Evolutionary conservation across 2,113 vertebrate species (phyloP), one percentile per base, ranked within the genome.

Genomic region (Cyprinus carpio): DNA sequence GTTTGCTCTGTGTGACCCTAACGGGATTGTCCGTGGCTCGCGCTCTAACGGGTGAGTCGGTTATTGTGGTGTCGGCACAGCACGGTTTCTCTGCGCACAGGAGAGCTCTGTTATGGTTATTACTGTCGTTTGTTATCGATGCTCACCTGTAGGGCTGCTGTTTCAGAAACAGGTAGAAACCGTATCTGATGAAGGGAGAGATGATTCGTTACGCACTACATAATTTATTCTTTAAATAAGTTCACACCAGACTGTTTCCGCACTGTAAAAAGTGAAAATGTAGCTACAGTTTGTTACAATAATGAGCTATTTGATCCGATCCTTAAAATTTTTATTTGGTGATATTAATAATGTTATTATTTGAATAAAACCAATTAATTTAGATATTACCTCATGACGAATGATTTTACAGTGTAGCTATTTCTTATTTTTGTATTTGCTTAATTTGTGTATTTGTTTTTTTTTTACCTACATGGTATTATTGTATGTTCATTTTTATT

Each of bases 31-130:
- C 67, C 64, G 64, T 58, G 49, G 81, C 29, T 56, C 65, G 49
- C 67, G 67, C 67, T 37, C 49, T 72, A 10, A 83, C 81, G 81
- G 81, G 81, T 83, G 81, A 83, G 81, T 83, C 25, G 46, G 12
- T 37, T 31, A 51, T 51, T 29, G 37, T n/a, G 34, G 77, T 76
- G n/a, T 54, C 25, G 40, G 40, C 9, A 58, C 15, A 9, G 27
- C 46, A 18, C 75, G 46, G 49, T 29, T 76, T 20, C 75, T 54
- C 34, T 4, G 75, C 15, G 78, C 34, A 11, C 58, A 27, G 34
- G 56, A 62, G 78, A 43, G 58, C n/a, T 62, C 37, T 29, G 3
- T 64, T 40, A 80, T 27, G 56, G 43, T 54, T 56, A 31, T 25
- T 75, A 46, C 71, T 25, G 71, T 25, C 71, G 71, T 74, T 74